Base-by-base conservation (phyloP, 2,113 vertebrate species). In the Saguinus midas region DNA sequence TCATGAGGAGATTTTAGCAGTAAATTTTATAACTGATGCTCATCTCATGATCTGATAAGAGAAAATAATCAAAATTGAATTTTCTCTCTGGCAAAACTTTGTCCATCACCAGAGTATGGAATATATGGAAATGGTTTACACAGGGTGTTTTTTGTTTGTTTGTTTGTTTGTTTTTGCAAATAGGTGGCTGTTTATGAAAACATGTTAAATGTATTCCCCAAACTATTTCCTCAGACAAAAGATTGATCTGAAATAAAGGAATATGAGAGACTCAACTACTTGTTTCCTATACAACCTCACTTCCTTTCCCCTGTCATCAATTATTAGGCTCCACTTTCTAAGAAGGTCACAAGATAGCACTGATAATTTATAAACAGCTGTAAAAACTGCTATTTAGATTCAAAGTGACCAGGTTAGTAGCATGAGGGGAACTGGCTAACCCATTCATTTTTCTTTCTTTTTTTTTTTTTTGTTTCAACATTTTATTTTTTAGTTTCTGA, bases 401-500 rank as follows among this genome's bases (percentile, higher is more conserved):
- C 61, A 55, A 8, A 57, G 32, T 40, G 58, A 68, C 10, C 4
- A 0, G 76, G 52, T 8, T 66, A 76, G 29, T 79, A 2, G 66
- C 78, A 92, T 14, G 13, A 61, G n/a, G 87, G 16, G 72, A 93
- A 58, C 0, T 68, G n/a, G 29, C 78, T 57, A 90, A 81, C 16
- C 29, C n/a, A 40, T 40, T 40, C 37, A 3, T 40, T 40, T 40
- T 40, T 40, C 2, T 40, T 40, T 40, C 37, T 40, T 40, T 40
- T 40, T 40, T 40, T 2, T 40, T 40, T 40, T 2, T 40, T 40
- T 90, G n/a, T 91, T 64, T 89, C 27, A 95, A 88, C 45, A 83
- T 61, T 40, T 97, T 91, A 88, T 96, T 96, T 93, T 96, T 92
- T 66, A 66, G 45, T 50, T 94, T 68, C 48, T 88, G 81, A 96